Evolutionary conservation across 2,888 invertebrate genomes (phyloP).

Genomic region (Xanthia togata): DNA sequence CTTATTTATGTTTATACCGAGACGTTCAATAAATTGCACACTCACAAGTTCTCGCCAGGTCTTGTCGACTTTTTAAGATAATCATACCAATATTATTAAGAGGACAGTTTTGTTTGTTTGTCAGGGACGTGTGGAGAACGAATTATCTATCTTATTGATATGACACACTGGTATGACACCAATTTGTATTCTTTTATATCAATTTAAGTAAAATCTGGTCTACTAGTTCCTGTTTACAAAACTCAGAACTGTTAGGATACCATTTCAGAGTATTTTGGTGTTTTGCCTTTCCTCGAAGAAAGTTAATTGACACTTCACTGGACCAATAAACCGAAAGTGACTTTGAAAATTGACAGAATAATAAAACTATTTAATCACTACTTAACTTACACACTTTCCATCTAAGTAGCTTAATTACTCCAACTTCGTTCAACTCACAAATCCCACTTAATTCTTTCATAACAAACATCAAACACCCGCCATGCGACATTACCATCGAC

Average conservation of each 20-base stretch:
- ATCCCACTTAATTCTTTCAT: slow-evolving; percentile 30
- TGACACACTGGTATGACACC: background rate
- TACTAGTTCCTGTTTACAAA: no score
- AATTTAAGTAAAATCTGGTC: background rate
- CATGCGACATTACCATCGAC: slow-evolving; percentile 40
- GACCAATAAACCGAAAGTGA: background rate
- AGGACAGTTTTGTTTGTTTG: slow-evolving; percentile 49
- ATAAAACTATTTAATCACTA: background rate
- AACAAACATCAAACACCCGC: slow-evolving; percentile 61
- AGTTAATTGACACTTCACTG: background rate
- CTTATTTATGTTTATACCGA: slow-evolving; percentile 48
- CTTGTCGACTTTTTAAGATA: slow-evolving; percentile 49
- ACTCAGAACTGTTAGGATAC: no score
- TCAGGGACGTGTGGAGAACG: slow-evolving; percentile 13
- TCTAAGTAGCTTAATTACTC: slow-evolving; percentile 31
- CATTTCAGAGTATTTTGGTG: no score
- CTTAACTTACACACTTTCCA: background rate
- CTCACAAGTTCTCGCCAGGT: slow-evolving; percentile 24
- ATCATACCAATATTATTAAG: slow-evolving; percentile 49
- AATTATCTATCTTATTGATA: slow-evolving; percentile 26
- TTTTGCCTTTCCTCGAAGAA: background rate
- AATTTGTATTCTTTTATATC: background rate
- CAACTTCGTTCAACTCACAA: background rate
- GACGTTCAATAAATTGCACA: slow-evolving; percentile 57
- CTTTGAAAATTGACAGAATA: background rate